A percentile compares a stretch with the other conserved stretches of the same genome.
These are phyloP conservation scores for Chloroclystis v-ata DNA, from an alignment of 2,888 invertebrate species.

Conservation along the genomic window DNA sequence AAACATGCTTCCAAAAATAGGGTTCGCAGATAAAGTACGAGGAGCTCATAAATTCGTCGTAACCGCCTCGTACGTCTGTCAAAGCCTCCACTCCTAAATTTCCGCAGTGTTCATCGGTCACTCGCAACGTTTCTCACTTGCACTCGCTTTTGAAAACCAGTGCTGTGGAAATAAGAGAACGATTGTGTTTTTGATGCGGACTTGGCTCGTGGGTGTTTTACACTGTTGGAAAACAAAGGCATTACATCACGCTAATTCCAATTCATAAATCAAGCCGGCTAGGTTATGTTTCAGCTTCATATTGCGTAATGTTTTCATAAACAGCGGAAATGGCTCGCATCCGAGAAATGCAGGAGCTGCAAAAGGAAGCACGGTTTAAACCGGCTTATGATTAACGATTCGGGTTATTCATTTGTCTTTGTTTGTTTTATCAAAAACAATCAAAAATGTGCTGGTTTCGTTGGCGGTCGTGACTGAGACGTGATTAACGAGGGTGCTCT, in stretches of 20 bases:
- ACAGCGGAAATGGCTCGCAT: constrained; percentile 34
- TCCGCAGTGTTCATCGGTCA: constrained; percentile 25
- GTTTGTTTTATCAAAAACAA: constrained; percentile 75
- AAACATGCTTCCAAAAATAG: constrained; percentile 29
- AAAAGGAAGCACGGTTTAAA: constrained; percentile 52
- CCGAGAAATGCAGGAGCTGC: constrained; percentile 36
- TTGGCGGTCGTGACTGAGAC: constrained; percentile 58
- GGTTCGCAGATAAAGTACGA: constrained; percentile 28
- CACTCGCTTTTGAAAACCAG: constrained; percentile 10
- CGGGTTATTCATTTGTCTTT: constrained; percentile 62
- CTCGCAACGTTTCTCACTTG: constrained; percentile 17
- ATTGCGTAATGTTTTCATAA: constrained; percentile 29
- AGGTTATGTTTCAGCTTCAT: constrained; percentile 18
- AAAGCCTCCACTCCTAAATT: constrained; percentile 31
- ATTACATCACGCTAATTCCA: constrained; percentile 21
- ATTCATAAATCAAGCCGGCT: constrained; percentile 26
- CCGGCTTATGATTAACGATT: constrained; percentile 61
- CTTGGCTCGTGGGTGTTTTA: not conserved
- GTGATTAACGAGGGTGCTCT: constrained; percentile 67
- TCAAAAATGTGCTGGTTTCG: constrained; percentile 71
- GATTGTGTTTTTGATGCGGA: constrained; percentile 3
- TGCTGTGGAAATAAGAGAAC: constrained; percentile 1
- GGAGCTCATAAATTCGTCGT: constrained; percentile 31
- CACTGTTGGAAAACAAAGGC: constrained; percentile 13
- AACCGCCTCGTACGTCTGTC: constrained; percentile 31